Conservation (phyloP, 1,140 invertebrate species). For the Anoplolepis gracilipes region DNA sequence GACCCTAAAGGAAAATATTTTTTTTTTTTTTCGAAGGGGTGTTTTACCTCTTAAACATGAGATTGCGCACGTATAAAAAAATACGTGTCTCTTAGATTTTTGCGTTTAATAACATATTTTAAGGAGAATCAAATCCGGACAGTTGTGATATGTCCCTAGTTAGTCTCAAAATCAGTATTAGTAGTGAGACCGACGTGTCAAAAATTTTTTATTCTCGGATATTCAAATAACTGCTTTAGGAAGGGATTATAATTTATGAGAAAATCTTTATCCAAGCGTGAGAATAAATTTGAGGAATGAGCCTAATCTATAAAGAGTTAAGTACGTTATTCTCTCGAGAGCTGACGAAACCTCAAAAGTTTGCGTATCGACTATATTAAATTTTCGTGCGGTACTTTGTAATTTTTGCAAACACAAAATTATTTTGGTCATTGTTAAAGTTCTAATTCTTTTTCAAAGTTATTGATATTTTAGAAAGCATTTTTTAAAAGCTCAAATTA, state of each 20-base stretch:
- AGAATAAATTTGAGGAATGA: not conserved
- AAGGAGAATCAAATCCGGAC: too few relatives aligned
- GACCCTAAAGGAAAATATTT: too few relatives aligned
- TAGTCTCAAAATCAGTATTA: too few relatives aligned
- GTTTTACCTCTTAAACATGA: too few relatives aligned
- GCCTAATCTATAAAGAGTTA: conserved; percentile 2
- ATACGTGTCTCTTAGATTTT: too few relatives aligned
- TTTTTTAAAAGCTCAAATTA: not conserved
- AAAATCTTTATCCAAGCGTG: not conserved
- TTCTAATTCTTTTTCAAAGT: not conserved
- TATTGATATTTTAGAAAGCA: not conserved
- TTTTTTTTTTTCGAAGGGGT: too few relatives aligned
- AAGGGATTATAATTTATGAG: conserved; percentile 23
- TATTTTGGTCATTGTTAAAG: conserved; percentile 2
- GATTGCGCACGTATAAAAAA: too few relatives aligned
- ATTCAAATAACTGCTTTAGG: too few relatives aligned
- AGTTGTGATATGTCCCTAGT: too few relatives aligned
- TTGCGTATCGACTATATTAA: conserved; percentile 11
- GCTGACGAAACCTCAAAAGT: not conserved
- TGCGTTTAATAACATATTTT: too few relatives aligned
- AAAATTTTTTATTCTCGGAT: conserved; percentile 2
- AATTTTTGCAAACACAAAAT: conserved; percentile 11
- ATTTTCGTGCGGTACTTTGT: not conserved
- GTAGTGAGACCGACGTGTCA: not conserved
- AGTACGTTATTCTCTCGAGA: not conserved